Conservation (phyloP, 2,888 invertebrate genomes). For the Horisme vitalbata region DNA sequence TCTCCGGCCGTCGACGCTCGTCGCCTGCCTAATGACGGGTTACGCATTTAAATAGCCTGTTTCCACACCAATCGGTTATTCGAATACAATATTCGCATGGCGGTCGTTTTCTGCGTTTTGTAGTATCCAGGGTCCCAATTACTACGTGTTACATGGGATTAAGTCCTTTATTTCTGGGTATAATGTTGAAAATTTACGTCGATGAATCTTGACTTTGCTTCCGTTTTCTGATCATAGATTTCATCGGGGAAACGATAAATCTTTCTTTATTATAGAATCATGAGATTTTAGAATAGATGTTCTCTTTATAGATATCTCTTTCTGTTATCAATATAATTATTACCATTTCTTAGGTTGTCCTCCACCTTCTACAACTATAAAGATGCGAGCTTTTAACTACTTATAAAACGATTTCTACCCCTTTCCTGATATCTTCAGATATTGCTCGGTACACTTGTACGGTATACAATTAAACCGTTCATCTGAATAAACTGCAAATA, state of each 20-base stretch:
- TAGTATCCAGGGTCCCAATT: conserved; percentile 11
- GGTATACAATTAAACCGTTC: neutral
- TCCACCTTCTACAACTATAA: too few relatives aligned
- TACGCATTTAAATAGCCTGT: conserved; percentile 77
- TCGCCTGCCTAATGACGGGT: conserved; percentile 72
- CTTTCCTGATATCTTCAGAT: too few relatives aligned
- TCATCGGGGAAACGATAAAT: conserved; percentile 19
- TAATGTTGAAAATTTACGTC: conserved; percentile 15
- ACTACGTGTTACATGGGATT: conserved; percentile 14
- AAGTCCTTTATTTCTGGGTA: conserved; percentile 11
- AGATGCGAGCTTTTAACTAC: too few relatives aligned
- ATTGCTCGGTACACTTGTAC: too few relatives aligned
- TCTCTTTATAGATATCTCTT: too few relatives aligned
- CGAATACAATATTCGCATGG: conserved; percentile 55
- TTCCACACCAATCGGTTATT: conserved; percentile 61
- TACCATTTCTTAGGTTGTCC: too few relatives aligned
- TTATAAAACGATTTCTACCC: too few relatives aligned
- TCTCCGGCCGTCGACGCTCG: conserved; percentile 48
- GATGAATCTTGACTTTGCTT: conserved; percentile 12
- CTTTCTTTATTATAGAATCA: conserved; percentile 16
- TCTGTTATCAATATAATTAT: too few relatives aligned
- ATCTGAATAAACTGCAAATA: conserved; percentile 24
- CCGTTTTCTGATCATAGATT: conserved; percentile 7
- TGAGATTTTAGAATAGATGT: conserved; percentile 16
- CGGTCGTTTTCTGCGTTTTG: conserved; percentile 51